Evolutionary conservation across 92 coral and sea anemone genomes (phyloP), one percentile per base, ranked within the genome.

Genomic region (Micromussa lordhowensis): DNA sequence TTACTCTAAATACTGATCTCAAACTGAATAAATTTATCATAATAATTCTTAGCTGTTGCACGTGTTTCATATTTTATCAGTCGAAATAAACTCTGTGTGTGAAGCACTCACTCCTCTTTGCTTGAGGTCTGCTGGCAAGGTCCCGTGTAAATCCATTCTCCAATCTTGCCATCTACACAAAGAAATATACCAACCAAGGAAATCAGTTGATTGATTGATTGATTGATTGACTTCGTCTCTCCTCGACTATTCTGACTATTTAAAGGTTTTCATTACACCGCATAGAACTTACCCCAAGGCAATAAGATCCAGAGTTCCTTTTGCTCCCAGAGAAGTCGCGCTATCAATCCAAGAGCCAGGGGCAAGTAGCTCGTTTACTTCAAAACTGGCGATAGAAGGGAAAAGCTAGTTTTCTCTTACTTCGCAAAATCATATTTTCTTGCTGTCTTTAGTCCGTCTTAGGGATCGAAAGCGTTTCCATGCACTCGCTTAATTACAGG

Each of bases 301-400:
- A 38, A 95, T 84, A 15, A 95, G 94, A 36, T 95, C 94, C 92
- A 91, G 63, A 32, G 94, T 90, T 35, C 98, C 96, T 80, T 91
- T 82, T 35, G 94, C 91, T 24, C 99, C 98, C 4, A 97, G 88
- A 13, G 96, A 89, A 1, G 98, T 95, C 5, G 88, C 89, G 66
- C 80, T 93, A 81, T 96, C 99, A 19, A 97, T 63, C 98, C 99
- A 97, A 19, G 95, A 96, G 36, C 98, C 99, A 38, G 94, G 91
- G 3, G 93, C 93, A 28, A 97, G 94, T 44, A 97, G 92, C 53
- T 97, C 98, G 59, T 97, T 97, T n/a, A 96, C 94, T 78, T 97
- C 99, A 80, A 97, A 97, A 84, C 99, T 86, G 76, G 1, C 1
- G 78, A 8, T 2, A 31, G 66, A 72, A 84, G 21, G 21, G 57